Conservation (phyloP, 2,113 vertebrate species). For the Sceloporus tristichus region DNA sequence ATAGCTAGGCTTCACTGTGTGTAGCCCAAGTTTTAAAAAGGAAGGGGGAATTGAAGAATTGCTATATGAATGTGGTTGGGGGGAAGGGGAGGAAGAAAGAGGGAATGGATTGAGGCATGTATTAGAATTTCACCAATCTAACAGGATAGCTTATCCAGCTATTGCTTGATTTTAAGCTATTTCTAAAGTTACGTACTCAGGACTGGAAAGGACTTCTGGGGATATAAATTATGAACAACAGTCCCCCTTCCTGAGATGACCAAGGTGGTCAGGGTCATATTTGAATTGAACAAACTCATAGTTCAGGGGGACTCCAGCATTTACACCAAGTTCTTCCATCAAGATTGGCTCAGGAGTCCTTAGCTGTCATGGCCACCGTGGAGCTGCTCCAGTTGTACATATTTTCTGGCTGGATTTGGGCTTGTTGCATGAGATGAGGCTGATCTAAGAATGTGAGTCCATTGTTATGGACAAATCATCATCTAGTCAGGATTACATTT, state of each 20-base stretch:
- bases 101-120: neutral
- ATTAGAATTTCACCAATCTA: neutral
- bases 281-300: neutral
- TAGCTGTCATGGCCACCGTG: neutral
- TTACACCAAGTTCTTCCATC: too few species aligned
- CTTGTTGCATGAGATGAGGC: neutral
- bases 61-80: conserved; percentile 42
- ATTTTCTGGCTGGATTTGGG: too few species aligned
- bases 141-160: neutral
- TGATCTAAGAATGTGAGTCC: neutral
- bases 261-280: neutral
- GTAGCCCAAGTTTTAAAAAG: conserved; percentile 34
- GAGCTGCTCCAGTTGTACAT: neutral
- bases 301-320: neutral
- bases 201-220: neutral
- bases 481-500: too few species aligned
- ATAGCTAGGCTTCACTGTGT: conserved; percentile 48
- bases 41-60: conserved; percentile 25
- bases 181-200: neutral
- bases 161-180: neutral
- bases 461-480: neutral
- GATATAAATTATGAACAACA: neutral
- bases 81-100: conserved; percentile 16
- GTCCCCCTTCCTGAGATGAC: neutral
- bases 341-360: neutral